phyloP scores from a whole-genome alignment of 1,140 invertebrate genomes.

The Drosophila rhopaloa region DNA sequence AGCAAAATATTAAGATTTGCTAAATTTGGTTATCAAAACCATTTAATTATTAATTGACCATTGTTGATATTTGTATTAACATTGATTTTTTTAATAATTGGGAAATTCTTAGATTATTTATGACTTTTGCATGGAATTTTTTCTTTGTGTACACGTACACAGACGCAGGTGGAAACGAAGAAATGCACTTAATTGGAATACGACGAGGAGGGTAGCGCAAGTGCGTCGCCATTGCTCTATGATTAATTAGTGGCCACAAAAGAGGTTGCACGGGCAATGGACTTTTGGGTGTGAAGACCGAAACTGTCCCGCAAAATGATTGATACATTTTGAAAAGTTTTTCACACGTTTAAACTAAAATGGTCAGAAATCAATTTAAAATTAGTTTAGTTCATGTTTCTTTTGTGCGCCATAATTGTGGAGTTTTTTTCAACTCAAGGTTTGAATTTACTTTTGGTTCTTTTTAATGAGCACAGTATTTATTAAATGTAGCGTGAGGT shows the following conservation, averaged over 20 bases:
- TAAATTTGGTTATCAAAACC: too few species aligned
- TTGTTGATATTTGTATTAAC: too few species aligned
- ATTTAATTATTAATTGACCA: too few species aligned
- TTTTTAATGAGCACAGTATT: background rate
- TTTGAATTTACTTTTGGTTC: background rate
- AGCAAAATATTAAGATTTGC: background rate
- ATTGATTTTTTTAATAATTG: too few species aligned
- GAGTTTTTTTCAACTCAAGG: background rate
- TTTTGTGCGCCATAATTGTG: background rate
- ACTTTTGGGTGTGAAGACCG: background rate
- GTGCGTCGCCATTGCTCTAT: conserved; percentile 51
- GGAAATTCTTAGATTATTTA: too few species aligned
- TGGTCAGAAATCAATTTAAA: conserved; percentile 14
- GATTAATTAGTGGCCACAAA: conserved; percentile 65
- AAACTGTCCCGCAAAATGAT: conserved; percentile 14
- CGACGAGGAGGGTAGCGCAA: conserved; percentile 12
- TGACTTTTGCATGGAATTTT: background rate
- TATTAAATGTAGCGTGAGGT: background rate
- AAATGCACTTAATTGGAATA: conserved; percentile 78
- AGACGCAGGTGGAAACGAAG: conserved; percentile 45
- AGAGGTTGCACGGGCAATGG: conserved; percentile 3
- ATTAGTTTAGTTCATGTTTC: background rate
- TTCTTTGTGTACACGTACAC: background rate
- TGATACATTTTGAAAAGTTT: conserved; percentile 18
- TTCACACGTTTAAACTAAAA: background rate